Evolutionary conservation across 2,888 invertebrate species (phyloP).

Genomic region (Omphaloscelis lunosa): DNA sequence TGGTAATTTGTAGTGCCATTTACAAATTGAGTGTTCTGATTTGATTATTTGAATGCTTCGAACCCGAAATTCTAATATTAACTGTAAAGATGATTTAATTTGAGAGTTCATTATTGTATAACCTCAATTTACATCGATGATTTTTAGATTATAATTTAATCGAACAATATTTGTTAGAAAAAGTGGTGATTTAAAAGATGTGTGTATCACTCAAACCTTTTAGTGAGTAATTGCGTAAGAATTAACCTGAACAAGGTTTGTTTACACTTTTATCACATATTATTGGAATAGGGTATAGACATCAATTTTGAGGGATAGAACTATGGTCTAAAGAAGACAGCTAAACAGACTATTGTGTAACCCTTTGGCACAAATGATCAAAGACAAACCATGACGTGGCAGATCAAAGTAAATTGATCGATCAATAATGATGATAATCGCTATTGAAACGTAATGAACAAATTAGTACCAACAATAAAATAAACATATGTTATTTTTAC

Average conservation of each 20-base stretch:
- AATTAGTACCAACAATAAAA: slow-evolving; percentile 5
- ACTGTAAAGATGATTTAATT: background rate
- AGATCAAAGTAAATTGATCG: background rate
- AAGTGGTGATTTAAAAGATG: background rate
- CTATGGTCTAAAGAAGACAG: background rate
- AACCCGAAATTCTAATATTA: background rate
- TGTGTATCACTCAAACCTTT: background rate
- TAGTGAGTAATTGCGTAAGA: background rate
- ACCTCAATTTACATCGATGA: background rate
- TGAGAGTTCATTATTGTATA: no score
- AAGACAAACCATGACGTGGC: background rate
- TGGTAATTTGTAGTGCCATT: background rate
- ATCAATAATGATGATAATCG: background rate
- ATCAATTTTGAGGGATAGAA: background rate
- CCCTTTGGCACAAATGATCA: background rate
- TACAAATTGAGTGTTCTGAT: background rate
- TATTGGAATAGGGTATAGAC: background rate
- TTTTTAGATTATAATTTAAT: background rate
- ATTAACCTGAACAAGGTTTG: background rate
- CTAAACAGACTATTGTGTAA: background rate
- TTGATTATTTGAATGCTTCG: background rate
- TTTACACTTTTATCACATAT: background rate
- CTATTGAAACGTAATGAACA: background rate
- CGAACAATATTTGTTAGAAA: background rate
- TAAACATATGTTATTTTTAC: slow-evolving; percentile 19